phyloP scores from a whole-genome alignment of 2,113 vertebrate species.

The Urocolius indicus region DNA sequence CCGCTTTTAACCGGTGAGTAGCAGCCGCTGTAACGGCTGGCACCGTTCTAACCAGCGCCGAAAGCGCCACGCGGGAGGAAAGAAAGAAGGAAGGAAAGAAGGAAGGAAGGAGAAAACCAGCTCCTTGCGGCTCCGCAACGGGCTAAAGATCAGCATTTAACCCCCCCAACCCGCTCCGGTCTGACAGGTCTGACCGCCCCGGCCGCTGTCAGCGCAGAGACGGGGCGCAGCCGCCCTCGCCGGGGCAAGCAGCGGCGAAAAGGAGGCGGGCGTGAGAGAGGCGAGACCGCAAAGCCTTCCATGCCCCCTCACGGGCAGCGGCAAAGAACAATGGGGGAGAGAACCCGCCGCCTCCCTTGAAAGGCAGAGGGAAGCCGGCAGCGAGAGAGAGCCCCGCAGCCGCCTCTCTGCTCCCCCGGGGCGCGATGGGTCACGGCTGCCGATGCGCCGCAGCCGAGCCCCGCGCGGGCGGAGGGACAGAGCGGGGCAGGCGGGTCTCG shows the following conservation, averaged over 20 bases:
- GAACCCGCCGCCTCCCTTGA: not conserved
- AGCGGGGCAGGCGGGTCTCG: not conserved
- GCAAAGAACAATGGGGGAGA: conserved; percentile 18
- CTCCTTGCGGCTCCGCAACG: not conserved
- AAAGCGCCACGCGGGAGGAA: not conserved
- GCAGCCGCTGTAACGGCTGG: not conserved
- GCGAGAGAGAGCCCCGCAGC: not conserved
- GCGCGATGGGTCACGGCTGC: not conserved
- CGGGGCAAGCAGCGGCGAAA: not conserved
- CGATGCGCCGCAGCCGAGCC: too few species aligned
- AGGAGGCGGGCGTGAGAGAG: not conserved
- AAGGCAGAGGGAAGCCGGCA: not conserved
- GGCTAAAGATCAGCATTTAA: not conserved
- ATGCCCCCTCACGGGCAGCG: not conserved
- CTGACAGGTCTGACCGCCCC: conserved; percentile 3
- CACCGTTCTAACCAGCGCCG: not conserved
- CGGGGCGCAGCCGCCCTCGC: not conserved
- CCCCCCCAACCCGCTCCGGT: not conserved
- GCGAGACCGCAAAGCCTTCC: not conserved
- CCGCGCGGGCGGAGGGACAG: not conserved
- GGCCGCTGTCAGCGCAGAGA: not conserved
- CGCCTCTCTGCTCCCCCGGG: not conserved
- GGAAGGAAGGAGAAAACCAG: not conserved
- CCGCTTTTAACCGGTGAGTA: not conserved
- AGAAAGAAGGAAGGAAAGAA: too few species aligned